phyloP scores from a whole-genome alignment of 2,113 vertebrate species.

The Numida meleagris region DNA sequence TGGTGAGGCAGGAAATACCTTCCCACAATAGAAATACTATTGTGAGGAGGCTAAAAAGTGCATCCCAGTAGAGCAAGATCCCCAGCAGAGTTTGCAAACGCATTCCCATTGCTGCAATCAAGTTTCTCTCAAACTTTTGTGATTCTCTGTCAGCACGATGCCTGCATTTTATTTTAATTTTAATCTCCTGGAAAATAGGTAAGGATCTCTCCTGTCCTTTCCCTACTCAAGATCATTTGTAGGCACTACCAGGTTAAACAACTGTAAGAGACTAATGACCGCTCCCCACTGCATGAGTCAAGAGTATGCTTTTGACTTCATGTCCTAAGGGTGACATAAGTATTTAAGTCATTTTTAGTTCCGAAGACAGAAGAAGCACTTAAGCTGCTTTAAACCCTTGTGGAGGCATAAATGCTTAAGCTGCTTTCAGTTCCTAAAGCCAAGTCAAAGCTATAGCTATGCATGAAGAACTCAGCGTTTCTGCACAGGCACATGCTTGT shows the following conservation, averaged over 20 bases:
- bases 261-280: neutral
- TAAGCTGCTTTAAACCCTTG: constrained; percentile 57
- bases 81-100: neutral
- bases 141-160: neutral
- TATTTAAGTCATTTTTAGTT: constrained; percentile 61
- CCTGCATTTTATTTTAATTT: constrained; percentile 35
- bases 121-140: neutral
- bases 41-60: neutral
- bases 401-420: constrained; percentile 44
- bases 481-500: neutral
- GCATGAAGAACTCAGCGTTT: neutral
- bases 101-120: neutral
- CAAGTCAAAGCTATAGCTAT: neutral
- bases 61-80: neutral
- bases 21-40: constrained; percentile 15
- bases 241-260: neutral
- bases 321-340: constrained; percentile 43
- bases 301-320: neutral
- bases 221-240: neutral
- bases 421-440: neutral
- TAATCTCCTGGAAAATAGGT: neutral
- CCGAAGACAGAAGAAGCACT: constrained; percentile 5
- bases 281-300: neutral
- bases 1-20: constrained; percentile 22
- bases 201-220: neutral